A percentile compares a stretch with the other conserved stretches of the same genome.
Conservation (phyloP, 1,140 invertebrate genomes). For the Achatina immaculata region DNA sequence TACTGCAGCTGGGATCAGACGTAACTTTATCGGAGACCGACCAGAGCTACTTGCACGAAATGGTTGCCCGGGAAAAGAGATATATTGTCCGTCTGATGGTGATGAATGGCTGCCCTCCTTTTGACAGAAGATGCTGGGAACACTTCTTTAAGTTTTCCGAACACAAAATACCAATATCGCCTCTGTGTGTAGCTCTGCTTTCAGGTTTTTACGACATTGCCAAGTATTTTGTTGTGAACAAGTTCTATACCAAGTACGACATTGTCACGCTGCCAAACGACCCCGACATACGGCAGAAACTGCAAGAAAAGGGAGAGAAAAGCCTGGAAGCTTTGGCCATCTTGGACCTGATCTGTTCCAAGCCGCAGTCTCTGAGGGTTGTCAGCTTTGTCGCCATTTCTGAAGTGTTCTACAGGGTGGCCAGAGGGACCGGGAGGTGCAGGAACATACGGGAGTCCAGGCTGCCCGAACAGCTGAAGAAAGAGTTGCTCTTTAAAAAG, state of each 20-base stretch:
- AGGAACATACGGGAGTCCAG: no score
- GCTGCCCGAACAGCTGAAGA: neutral
- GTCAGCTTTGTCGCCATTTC: neutral
- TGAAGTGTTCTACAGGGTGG: neutral
- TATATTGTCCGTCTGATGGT: conserved; percentile 14
- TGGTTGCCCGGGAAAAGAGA: neutral
- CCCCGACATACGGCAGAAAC: neutral
- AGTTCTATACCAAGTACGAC: conserved; percentile 13
- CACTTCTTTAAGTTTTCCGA: neutral
- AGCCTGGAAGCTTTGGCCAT: neutral
- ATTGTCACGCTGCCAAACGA: neutral
- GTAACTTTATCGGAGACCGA: neutral
- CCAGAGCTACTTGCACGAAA: conserved; percentile 12
- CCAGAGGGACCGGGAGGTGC: neutral
- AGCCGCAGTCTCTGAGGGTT: neutral
- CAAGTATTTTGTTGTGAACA: conserved; percentile 13
- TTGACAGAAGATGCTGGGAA: conserved; percentile 18
- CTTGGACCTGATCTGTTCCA: neutral
- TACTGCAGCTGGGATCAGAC: neutral
- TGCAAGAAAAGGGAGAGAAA: neutral
- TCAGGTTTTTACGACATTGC: conserved; percentile 1
- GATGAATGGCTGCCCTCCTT: conserved; percentile 24
- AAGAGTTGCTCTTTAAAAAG: neutral
- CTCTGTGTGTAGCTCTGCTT: conserved; percentile 20
- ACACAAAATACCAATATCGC: conserved; percentile 7